Base-by-base conservation (phyloP, 2,888 invertebrate genomes). In the Mycalesis mineus region DNA sequence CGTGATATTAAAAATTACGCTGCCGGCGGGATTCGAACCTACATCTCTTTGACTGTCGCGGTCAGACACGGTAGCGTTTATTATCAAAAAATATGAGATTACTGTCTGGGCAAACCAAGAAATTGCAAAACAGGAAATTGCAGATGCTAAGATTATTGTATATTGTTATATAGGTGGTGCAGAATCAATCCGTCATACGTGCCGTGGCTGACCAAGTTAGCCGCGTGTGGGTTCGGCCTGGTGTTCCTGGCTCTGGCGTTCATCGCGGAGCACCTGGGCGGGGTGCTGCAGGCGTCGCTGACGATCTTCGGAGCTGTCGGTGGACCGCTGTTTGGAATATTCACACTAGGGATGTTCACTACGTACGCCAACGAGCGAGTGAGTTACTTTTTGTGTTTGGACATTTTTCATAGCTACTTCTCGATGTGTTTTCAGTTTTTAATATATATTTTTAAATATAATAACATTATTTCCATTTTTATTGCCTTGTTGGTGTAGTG, bases 281-380 rank as follows among this genome's bases (percentile, higher is more conserved):
- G 96, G 0, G 91, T 98, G 14, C 87, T 98, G n/a, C 96, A 97
- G 82, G 95, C 95, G 0, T 92, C 96, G 0, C 84, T 97, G 7
- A 96, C 96, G 0, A 95, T 97, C 65, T 96, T 97, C 71, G 97
- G 96, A 1, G 94, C 96, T 0, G 93, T 96, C 2, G 97, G 97
- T 0, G 97, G 97, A 0, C 97, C 97, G 0, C 78, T 97, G n/a
- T 84, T 97, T 28, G 97, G 95, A 0, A 85, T 97, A 0, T 97
- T 97, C 75, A 94, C 96, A 0, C 83, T 97, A 28, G 97, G 97
- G 66, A 96, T 97, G 95, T 93, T 94, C 65, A 93, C 94, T 40
- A 92, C 94, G 11, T 91, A 84, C 52, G 93, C 94, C 4, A 95
- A 94, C 74, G 92, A 96, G 80, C 89, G 84, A 77, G 94, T 93